A percentile compares a stretch with the other conserved stretches of the same genome.
Conservation (phyloP, 2,113 vertebrate species). For the Zeus faber region DNA sequence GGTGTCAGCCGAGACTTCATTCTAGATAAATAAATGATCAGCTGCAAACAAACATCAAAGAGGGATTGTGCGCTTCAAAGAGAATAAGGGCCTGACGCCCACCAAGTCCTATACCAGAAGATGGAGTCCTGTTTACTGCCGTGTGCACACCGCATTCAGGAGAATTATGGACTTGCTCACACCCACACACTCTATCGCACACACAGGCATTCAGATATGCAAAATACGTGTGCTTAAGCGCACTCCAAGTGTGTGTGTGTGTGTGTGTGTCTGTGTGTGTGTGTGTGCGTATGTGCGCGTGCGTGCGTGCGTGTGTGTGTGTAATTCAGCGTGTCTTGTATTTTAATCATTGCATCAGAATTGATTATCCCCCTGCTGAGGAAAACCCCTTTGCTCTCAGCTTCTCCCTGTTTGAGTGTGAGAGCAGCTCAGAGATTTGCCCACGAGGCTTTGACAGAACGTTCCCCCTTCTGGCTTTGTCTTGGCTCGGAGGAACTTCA, state of each 20-base stretch:
- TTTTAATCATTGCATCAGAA: constrained; percentile 43
- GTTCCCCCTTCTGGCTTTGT: too few species aligned
- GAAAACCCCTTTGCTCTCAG: constrained; percentile 12
- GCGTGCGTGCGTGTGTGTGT: background rate
- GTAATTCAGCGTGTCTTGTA: constrained; percentile 36
- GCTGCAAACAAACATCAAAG: constrained; percentile 74
- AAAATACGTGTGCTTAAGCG: background rate
- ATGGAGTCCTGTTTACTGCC: constrained; percentile 29
- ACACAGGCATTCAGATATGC: background rate
- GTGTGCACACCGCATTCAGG: constrained; percentile 3
- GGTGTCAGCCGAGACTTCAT: constrained; percentile 41
- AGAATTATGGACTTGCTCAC: constrained; percentile 11
- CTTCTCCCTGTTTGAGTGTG: too few species aligned
- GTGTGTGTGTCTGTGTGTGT: constrained; percentile 18
- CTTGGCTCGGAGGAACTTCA: too few species aligned
- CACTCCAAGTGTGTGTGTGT: background rate
- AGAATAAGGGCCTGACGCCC: constrained; percentile 51
- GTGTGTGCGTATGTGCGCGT: constrained; percentile 17
- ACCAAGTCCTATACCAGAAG: constrained; percentile 40
- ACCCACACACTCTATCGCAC: constrained; percentile 1
- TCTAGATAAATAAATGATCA: constrained; percentile 77
- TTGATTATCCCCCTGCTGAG: constrained; percentile 38
- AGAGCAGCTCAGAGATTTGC: too few species aligned
- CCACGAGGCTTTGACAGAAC: too few species aligned
- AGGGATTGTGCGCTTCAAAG: constrained; percentile 65